A percentile compares a stretch with the other conserved stretches of the same genome.
Conservation (phyloP, 2,888 invertebrate species). For the Phanerotoma sp. region DNA sequence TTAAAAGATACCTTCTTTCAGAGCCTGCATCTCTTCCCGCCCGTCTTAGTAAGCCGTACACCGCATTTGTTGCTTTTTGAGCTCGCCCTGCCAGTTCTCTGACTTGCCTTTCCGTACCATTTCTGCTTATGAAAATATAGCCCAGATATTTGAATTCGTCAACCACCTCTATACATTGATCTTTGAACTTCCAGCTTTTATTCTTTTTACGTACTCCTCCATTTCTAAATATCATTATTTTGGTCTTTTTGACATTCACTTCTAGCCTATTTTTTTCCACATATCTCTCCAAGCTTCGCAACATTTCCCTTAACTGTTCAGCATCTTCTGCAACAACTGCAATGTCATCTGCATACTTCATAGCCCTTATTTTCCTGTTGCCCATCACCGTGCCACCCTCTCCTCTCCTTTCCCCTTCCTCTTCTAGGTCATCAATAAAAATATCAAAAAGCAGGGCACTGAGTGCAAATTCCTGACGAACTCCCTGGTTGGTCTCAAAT, state of each 20-base stretch:
- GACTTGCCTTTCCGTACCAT: not conserved
- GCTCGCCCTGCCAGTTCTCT: constrained; percentile 1
- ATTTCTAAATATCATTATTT: too few relatives aligned
- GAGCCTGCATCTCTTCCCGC: not conserved
- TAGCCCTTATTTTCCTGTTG: constrained; percentile 8
- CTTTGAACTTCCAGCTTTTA: constrained; percentile 11
- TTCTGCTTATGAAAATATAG: too few relatives aligned
- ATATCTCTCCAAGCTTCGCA: constrained; percentile 9
- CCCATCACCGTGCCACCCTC: constrained; percentile 9
- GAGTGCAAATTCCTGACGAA: not conserved
- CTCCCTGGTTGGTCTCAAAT: not conserved
- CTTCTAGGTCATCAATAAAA: constrained; percentile 1
- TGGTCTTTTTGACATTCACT: too few relatives aligned
- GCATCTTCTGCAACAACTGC: constrained; percentile 13
- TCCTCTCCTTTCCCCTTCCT: constrained; percentile 5
- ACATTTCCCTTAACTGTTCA: constrained; percentile 7
- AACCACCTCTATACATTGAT: constrained; percentile 7
- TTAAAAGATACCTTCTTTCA: not conserved
- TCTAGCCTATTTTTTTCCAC: too few relatives aligned
- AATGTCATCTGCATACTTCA: constrained; percentile 23
- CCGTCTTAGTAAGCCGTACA: too few relatives aligned
- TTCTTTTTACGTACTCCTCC: constrained; percentile 2
- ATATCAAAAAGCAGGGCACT: too few relatives aligned
- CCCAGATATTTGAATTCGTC: too few relatives aligned
- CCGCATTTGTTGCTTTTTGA: too few relatives aligned